phyloP scores from a whole-genome alignment of 2,797 vertebrate genomes.

The Falco biarmicus region DNA sequence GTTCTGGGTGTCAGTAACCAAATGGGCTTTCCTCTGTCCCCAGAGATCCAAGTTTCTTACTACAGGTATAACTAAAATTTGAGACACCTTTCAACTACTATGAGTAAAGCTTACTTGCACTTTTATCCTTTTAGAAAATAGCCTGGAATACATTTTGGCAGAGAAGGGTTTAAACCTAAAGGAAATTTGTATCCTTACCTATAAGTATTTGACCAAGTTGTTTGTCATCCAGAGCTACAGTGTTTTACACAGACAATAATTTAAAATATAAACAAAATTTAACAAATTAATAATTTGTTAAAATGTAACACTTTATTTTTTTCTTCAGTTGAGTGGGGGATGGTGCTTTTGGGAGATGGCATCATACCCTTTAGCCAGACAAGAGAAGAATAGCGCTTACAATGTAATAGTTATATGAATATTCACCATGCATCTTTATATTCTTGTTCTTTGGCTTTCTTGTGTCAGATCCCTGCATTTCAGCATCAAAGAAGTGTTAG shows the following conservation, averaged over 20 bases:
- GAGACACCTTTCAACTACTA: not conserved
- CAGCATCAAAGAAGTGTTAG: not conserved
- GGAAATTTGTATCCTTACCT: not conserved
- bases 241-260: not conserved
- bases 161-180: not conserved
- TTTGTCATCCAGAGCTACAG: not conserved
- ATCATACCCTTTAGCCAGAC: not conserved
- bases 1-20: not conserved
- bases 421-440: not conserved
- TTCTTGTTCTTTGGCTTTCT: not conserved
- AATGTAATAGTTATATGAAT: not conserved
- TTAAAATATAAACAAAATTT: not conserved
- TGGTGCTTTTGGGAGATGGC: not conserved
- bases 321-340: not conserved
- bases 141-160: not conserved
- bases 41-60: not conserved
- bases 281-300: not conserved
- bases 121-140: not conserved
- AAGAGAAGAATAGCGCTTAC: not conserved
- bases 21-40: not conserved
- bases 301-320: not conserved
- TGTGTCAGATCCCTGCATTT: not conserved
- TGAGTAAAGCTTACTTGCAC: not conserved
- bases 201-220: not conserved
- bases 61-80: not conserved